Conservation (phyloP, 1,140 invertebrate species). For the Liolophura sinensis region DNA sequence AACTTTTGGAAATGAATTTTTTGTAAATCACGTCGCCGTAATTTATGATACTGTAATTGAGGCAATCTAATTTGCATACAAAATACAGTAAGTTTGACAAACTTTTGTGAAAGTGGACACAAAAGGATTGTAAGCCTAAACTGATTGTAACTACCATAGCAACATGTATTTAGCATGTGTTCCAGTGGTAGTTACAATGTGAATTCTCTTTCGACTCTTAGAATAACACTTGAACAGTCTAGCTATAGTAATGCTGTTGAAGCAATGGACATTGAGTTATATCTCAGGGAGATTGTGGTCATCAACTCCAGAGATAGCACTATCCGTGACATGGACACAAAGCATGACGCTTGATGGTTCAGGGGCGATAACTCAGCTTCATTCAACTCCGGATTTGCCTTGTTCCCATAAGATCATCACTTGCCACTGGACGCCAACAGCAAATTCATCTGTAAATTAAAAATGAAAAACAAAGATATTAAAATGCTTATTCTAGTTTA, state of each 20-base stretch:
- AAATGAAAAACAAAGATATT: conserved; percentile 4
- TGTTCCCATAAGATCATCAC: neutral
- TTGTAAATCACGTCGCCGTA: too few relatives aligned
- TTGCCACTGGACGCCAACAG: neutral
- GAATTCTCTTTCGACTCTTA: too few relatives aligned
- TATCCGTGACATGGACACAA: neutral
- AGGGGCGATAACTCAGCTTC: neutral
- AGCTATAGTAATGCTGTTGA: neutral
- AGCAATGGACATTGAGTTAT: neutral
- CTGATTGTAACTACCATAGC: too few relatives aligned
- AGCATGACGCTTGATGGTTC: neutral
- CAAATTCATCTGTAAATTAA: conserved; percentile 8
- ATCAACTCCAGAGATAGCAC: neutral
- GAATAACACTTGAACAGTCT: too few relatives aligned
- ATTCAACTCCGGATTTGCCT: neutral
- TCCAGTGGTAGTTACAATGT: too few relatives aligned
- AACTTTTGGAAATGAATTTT: too few relatives aligned
- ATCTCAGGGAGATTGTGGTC: neutral
- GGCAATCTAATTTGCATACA: too few relatives aligned
- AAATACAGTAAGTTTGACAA: too few relatives aligned
- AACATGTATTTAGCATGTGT: too few relatives aligned
- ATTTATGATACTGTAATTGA: too few relatives aligned
- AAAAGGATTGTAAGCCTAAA: too few relatives aligned
- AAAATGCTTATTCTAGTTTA: neutral
- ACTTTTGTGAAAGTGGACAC: too few relatives aligned